Evolutionary conservation across 2,113 vertebrate genomes (phyloP).

Genomic region (Axis porcinus): DNA sequence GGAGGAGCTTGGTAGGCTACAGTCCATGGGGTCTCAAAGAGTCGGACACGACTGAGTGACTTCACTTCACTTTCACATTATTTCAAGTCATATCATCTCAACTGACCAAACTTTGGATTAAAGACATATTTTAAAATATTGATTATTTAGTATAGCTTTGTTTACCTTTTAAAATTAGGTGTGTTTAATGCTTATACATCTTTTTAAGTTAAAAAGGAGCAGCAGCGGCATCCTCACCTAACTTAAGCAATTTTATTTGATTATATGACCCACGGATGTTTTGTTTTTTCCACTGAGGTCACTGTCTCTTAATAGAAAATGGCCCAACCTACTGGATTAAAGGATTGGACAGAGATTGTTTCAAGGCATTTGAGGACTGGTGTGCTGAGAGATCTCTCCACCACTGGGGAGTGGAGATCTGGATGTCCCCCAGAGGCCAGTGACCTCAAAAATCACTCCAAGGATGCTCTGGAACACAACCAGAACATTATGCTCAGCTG

Average conservation of each 20-base stretch:
- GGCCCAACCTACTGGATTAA: slow-evolving; percentile 47
- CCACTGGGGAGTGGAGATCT: not conserved
- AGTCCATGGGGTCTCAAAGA: too few relatives aligned
- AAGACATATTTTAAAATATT: not conserved
- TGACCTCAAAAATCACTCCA: slow-evolving; percentile 23
- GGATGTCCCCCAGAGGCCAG: not conserved
- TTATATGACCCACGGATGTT: not conserved
- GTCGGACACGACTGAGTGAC: too few relatives aligned
- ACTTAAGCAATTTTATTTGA: slow-evolving; percentile 9
- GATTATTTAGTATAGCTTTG: not conserved
- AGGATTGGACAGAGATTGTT: slow-evolving; percentile 48
- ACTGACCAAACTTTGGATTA: not conserved
- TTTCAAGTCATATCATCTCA: not conserved
- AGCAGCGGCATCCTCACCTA: not conserved
- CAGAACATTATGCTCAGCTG: not conserved
- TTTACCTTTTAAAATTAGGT: not conserved
- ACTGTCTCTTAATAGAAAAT: slow-evolving; percentile 59
- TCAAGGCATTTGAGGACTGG: slow-evolving; percentile 23
- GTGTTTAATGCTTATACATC: not conserved
- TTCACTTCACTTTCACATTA: not conserved
- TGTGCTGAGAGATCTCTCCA: not conserved
- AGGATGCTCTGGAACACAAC: not conserved
- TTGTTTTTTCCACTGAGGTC: slow-evolving; percentile 53
- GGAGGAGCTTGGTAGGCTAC: too few relatives aligned
- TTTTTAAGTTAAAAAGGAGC: not conserved